Percentiles rank a stretch among this genome's conserved stretches.
These are phyloP conservation scores for Characodon lateralis DNA, from an alignment of 2,797 vertebrate species.

Conservation along the genomic window DNA sequence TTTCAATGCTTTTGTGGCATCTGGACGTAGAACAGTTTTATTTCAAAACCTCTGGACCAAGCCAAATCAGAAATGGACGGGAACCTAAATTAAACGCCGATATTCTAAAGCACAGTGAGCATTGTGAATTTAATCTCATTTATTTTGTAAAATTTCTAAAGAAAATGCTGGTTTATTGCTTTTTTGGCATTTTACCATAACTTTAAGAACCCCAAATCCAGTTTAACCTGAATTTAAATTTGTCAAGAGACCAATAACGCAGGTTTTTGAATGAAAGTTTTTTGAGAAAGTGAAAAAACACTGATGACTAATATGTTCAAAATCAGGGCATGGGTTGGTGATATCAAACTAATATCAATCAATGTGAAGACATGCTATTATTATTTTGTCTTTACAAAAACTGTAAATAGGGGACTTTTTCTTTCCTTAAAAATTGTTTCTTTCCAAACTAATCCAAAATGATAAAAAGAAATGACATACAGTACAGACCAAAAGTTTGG, in stretches of 20 bases:
- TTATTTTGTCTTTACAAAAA: too few relatives aligned
- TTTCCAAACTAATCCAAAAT: too few relatives aligned
- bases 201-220: background rate
- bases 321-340: too few relatives aligned
- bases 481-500: too few relatives aligned
- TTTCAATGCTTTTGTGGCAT: background rate
- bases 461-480: too few relatives aligned
- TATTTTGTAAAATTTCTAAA: background rate
- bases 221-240: background rate
- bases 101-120: background rate
- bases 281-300: too few relatives aligned
- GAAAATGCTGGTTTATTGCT: background rate
- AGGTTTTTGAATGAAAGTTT: background rate
- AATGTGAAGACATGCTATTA: too few relatives aligned
- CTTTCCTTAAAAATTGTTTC: too few relatives aligned
- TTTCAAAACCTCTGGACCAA: background rate
- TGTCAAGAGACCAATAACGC: background rate
- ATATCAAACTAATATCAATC: too few relatives aligned
- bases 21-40: background rate
- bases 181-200: background rate
- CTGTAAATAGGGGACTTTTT: too few relatives aligned
- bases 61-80: background rate
- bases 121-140: background rate
- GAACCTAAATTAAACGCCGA: background rate
- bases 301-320: too few relatives aligned